phyloP scores from a whole-genome alignment of 2,113 vertebrate species.

The Leuciscus idus region DNA sequence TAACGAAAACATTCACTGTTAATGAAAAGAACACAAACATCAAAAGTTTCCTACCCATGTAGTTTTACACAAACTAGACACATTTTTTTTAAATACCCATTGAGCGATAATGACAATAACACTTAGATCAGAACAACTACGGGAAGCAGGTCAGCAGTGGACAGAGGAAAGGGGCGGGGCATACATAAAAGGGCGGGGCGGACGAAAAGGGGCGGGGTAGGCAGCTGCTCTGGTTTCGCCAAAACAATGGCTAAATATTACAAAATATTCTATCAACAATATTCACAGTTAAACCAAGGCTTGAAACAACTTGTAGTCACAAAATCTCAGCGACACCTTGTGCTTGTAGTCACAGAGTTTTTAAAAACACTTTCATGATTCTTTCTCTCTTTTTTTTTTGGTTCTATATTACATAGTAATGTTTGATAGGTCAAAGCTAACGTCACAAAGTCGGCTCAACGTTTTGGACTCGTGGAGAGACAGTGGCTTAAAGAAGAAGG shows the following conservation, averaged over 20 bases:
- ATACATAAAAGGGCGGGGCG: conserved; percentile 42
- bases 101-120: conserved; percentile 69
- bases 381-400: conserved; percentile 55
- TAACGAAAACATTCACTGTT: conserved; percentile 39
- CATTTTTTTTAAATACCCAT: conserved; percentile 64
- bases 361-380: conserved; percentile 51
- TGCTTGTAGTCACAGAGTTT: conserved; percentile 71
- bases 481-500: conserved; percentile 53
- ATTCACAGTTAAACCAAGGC: conserved; percentile 76
- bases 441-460: conserved; percentile 60
- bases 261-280: conserved; percentile 84
- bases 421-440: conserved; percentile 49
- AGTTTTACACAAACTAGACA: conserved; percentile 70
- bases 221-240: conserved; percentile 80
- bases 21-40: conserved; percentile 77
- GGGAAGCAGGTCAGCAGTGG: conserved; percentile 73
- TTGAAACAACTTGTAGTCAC: conserved; percentile 70
- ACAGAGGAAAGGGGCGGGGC: conserved; percentile 56
- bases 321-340: conserved; percentile 76
- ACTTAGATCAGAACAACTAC: conserved; percentile 74
- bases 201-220: conserved; percentile 64
- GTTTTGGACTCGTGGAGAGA: conserved; percentile 45
- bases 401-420: conserved; percentile 56
- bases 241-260: conserved; percentile 81
- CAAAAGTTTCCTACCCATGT: conserved; percentile 72